phyloP scores from a whole-genome alignment of 1,140 invertebrate genomes.

The Trichogramma pretiosum region DNA sequence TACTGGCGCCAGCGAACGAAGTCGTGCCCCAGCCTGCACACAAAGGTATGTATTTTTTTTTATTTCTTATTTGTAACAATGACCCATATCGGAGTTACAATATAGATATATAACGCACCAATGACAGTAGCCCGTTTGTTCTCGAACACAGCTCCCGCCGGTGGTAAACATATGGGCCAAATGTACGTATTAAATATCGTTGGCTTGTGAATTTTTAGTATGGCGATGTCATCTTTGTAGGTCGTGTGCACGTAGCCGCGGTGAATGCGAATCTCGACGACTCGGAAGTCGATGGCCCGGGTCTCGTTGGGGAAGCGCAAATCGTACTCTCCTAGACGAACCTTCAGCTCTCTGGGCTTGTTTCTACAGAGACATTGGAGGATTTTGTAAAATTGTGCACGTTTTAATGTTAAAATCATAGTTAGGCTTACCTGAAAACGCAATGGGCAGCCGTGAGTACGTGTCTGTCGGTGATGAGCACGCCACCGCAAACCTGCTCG shows the following conservation, averaged over 20 bases:
- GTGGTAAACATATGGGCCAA: conserved; percentile 76
- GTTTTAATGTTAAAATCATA: too few species aligned
- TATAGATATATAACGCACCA: too few species aligned
- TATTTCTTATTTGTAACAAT: too few species aligned
- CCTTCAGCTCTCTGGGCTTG: conserved; percentile 52
- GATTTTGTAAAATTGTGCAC: too few species aligned
- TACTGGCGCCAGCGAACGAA: conserved; percentile 58
- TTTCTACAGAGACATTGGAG: conserved; percentile 43
- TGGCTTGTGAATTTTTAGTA: conserved; percentile 60
- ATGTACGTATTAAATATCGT: conserved; percentile 69
- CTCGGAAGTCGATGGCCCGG: conserved; percentile 54
- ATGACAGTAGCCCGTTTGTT: conserved; percentile 62
- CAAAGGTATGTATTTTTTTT: too few species aligned
- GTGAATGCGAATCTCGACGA: conserved; percentile 57
- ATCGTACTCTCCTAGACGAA: conserved; percentile 75
- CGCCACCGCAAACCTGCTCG: conserved; percentile 65
- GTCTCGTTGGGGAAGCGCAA: conserved; percentile 55
- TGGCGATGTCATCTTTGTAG: conserved; percentile 72
- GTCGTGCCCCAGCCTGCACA: conserved; percentile 69
- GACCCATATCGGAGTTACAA: too few species aligned
- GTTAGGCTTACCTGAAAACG: conserved; percentile 27
- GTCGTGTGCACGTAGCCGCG: conserved; percentile 52
- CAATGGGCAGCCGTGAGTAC: conserved; percentile 78
- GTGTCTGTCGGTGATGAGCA: conserved; percentile 67
- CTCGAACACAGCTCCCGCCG: conserved; percentile 49